Conservation (phyloP, 2,113 vertebrate genomes). For the Hippocampus guttulatus region DNA sequence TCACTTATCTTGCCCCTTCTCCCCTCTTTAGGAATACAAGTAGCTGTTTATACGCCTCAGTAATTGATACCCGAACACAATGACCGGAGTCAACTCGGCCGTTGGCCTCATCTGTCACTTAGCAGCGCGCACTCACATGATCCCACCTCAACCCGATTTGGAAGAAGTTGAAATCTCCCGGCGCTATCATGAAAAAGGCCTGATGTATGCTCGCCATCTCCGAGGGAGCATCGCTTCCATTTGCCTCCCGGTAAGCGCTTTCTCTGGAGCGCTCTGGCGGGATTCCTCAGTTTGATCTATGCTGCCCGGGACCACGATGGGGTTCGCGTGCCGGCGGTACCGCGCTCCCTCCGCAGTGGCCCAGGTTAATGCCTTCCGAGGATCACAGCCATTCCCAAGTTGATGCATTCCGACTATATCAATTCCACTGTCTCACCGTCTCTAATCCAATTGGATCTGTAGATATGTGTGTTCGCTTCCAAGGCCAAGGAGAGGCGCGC, state of each 20-base stretch:
- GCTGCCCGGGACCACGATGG: conserved; percentile 62
- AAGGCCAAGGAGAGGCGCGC: conserved; percentile 24
- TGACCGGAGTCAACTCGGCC: background rate
- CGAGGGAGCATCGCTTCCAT: conserved; percentile 42
- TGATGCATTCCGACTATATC: conserved; percentile 41
- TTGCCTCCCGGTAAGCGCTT: conserved; percentile 65
- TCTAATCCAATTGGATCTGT: conserved; percentile 48
- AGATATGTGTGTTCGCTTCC: conserved; percentile 30
- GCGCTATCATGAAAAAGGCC: conserved; percentile 67
- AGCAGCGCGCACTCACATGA: conserved; percentile 20
- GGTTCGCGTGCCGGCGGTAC: conserved; percentile 34
- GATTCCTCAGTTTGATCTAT: conserved; percentile 62
- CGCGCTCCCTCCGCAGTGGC: conserved; percentile 38
- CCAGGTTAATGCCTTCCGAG: conserved; percentile 47
- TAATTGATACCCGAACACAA: background rate
- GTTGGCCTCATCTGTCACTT: conserved; percentile 35
- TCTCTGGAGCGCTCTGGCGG: conserved; percentile 51
- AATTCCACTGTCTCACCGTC: conserved; percentile 40
- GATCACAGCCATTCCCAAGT: conserved; percentile 45
- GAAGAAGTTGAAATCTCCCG: conserved; percentile 57
- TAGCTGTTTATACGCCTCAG: background rate
- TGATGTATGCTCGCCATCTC: conserved; percentile 46
- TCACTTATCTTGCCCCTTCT: background rate
- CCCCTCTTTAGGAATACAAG: background rate
- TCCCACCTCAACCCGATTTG: conserved; percentile 35